These are phyloP conservation scores for Chrysotoxum bicinctum DNA, from an alignment of 2,888 invertebrate species.

Conservation along the genomic window DNA sequence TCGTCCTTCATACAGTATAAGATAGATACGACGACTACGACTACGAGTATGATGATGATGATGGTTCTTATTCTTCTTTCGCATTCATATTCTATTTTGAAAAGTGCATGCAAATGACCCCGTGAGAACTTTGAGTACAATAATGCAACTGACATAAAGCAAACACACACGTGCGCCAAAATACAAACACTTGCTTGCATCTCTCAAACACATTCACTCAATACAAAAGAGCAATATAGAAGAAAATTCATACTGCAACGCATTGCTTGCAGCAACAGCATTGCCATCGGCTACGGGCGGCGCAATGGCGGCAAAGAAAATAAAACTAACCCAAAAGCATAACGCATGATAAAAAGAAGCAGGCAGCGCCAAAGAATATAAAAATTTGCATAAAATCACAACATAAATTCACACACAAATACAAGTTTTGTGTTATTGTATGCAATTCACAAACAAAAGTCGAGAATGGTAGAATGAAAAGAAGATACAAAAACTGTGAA, in stretches of 20 bases:
- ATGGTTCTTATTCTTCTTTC: slow-evolving; percentile 17
- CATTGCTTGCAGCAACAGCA: slow-evolving; percentile 56
- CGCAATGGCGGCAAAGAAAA: slow-evolving; percentile 27
- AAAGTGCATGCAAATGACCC: slow-evolving; percentile 71
- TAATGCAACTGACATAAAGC: slow-evolving; percentile 49
- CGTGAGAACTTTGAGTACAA: slow-evolving; percentile 60
- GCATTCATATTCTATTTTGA: slow-evolving; percentile 53
- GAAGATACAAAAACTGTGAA: slow-evolving; percentile 25
- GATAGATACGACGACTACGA: background rate
- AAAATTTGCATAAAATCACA: slow-evolving; percentile 68
- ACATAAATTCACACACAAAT: slow-evolving; percentile 50
- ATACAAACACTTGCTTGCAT: background rate
- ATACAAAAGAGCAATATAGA: slow-evolving; percentile 62
- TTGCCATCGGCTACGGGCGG: slow-evolving; percentile 52
- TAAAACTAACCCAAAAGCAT: slow-evolving; percentile 24
- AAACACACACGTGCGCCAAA: background rate
- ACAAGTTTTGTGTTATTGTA: slow-evolving; percentile 21
- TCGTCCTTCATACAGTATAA: background rate
- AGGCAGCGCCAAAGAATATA: background rate
- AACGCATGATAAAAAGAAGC: slow-evolving; percentile 36
- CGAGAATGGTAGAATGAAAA: slow-evolving; percentile 2
- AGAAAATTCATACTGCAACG: slow-evolving; percentile 52
- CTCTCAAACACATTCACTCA: background rate
- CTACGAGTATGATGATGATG: background rate
- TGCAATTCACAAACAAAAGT: slow-evolving; percentile 54